Evolutionary conservation across 1,140 invertebrate species (phyloP).

Genomic region (Bombus picipes): DNA sequence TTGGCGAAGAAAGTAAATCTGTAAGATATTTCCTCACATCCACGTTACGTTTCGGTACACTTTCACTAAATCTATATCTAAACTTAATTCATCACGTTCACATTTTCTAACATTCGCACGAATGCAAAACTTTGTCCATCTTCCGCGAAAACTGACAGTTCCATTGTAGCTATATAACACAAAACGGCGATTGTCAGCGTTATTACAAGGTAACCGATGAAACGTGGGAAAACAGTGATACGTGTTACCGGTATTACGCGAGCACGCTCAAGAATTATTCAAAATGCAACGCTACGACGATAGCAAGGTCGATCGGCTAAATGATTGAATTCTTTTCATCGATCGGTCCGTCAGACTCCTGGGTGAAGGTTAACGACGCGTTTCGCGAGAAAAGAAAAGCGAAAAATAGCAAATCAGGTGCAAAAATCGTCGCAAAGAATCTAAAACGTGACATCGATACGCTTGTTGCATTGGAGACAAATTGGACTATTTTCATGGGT

Average conservation of each 20-base stretch:
- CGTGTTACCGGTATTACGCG: slow-evolving; percentile 53
- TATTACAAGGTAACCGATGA: slow-evolving; percentile 10
- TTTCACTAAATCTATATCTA: neutral
- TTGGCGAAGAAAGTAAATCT: neutral
- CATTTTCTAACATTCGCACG: neutral
- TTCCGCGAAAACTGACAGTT: neutral
- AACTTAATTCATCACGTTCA: neutral
- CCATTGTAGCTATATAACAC: slow-evolving; percentile 16
- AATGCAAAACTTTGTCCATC: neutral
- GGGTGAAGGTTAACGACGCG: neutral
- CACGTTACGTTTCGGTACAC: neutral
- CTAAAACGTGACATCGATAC: neutral
- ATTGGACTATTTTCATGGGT: neutral
- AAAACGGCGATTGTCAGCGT: slow-evolving; percentile 48
- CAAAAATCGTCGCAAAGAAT: neutral
- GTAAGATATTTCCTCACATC: neutral
- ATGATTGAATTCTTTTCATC: slow-evolving; percentile 8
- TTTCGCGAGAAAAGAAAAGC: neutral
- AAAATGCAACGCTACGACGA: slow-evolving; percentile 18
- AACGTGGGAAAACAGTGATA: slow-evolving; percentile 59
- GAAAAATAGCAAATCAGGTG: neutral
- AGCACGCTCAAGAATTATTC: slow-evolving; percentile 41
- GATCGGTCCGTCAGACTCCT: neutral
- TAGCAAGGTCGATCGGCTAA: slow-evolving; percentile 9
- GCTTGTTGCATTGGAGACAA: neutral